These are phyloP conservation scores for Taxidea taxus DNA, from an alignment of 2,113 vertebrate species.

Conservation along the genomic window DNA sequence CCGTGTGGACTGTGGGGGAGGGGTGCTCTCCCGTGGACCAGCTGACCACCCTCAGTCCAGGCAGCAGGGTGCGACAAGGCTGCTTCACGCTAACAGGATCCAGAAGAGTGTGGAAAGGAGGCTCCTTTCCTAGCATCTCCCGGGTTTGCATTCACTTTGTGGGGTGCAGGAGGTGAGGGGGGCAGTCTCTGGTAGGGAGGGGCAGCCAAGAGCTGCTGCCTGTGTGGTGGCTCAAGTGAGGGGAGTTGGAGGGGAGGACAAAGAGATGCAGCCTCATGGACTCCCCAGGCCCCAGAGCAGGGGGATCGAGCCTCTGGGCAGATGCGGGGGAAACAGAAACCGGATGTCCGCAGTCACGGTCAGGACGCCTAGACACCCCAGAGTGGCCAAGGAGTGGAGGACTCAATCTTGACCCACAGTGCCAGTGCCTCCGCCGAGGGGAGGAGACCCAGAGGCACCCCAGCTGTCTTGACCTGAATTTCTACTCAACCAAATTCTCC, in stretches of 20 bases:
- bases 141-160: too few relatives aligned
- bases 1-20: accelerated
- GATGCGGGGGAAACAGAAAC: not conserved
- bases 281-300: accelerated
- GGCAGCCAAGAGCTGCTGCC: not conserved
- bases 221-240: accelerated
- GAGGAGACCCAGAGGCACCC: not conserved
- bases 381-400: accelerated
- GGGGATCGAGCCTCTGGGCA: not conserved
- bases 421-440: accelerated
- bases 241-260: not conserved
- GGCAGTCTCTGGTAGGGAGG: not conserved
- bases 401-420: accelerated
- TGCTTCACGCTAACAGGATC: not conserved
- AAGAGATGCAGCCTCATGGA: accelerated
- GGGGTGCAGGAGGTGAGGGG: not conserved
- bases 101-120: not conserved
- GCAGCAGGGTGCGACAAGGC: not conserved
- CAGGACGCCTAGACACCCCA: not conserved
- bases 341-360: not conserved
- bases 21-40: not conserved
- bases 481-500: not conserved
- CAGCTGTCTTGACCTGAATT: not conserved
- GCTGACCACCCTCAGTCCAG: not conserved
- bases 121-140: not conserved